A percentile compares a stretch with the other conserved stretches of the same genome.
These are phyloP conservation scores for Neoascia interrupta DNA, from an alignment of 2,888 invertebrate genomes.

Conservation along the genomic window DNA sequence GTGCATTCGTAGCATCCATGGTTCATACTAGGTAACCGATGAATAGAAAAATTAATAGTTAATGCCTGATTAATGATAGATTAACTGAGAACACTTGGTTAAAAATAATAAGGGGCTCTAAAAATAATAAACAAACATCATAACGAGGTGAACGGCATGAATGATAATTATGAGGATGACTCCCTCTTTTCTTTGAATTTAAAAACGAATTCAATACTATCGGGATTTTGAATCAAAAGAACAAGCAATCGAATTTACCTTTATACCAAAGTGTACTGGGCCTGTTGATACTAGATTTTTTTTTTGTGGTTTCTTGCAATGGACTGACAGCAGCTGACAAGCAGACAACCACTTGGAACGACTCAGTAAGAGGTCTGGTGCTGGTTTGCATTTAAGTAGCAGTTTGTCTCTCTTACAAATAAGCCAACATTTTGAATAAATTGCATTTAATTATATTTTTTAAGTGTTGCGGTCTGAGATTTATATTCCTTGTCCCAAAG, in stretches of 20 bases:
- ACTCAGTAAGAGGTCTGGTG: conserved; percentile 17
- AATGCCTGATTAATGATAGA: conserved; percentile 69
- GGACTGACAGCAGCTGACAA: conserved; percentile 47
- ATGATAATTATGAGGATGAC: conserved; percentile 22
- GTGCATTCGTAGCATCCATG: too few species aligned
- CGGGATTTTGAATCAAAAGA: conserved; percentile 24
- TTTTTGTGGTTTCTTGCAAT: conserved; percentile 20
- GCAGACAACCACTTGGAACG: conserved; percentile 42
- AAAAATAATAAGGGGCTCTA: conserved; percentile 35
- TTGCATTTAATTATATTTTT: too few species aligned
- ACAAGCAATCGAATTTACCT: conserved; percentile 53
- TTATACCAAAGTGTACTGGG: conserved; percentile 49
- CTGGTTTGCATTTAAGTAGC: conserved; percentile 19
- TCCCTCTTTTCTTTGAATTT: conserved; percentile 40
- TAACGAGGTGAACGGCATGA: conserved; percentile 27
- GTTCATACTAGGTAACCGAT: too few species aligned
- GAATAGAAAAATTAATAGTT: conserved; percentile 65
- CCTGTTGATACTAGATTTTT: conserved; percentile 48
- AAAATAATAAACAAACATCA: conserved; percentile 67
- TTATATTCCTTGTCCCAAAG: too few species aligned
- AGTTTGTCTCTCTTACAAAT: too few species aligned
- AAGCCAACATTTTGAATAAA: too few species aligned
- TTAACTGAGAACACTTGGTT: conserved; percentile 65
- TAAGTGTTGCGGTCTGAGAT: too few species aligned
- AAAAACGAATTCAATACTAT: conserved; percentile 54